Percentiles rank a stretch among this genome's conserved stretches.
phyloP scores from a whole-genome alignment of 1,140 invertebrate species.

The Cydia amplana region DNA sequence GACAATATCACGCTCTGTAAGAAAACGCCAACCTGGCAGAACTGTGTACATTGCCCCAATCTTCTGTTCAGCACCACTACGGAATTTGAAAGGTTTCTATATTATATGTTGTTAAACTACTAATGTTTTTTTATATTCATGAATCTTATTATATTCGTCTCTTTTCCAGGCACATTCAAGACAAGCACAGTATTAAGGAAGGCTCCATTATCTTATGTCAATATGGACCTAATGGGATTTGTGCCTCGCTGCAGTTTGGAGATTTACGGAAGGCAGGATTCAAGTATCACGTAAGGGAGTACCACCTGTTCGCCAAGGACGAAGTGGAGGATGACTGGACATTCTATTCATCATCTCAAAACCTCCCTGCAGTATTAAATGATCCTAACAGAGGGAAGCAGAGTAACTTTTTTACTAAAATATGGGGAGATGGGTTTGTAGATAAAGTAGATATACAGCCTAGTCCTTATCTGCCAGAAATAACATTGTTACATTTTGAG shows the following conservation, averaged over 20 bases:
- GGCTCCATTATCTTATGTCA: constrained; percentile 93
- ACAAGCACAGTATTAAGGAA: constrained; percentile 91
- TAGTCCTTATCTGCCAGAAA: constrained; percentile 90
- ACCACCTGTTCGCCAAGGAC: constrained; percentile 85
- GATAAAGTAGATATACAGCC: constrained; percentile 88
- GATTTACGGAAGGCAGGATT: constrained; percentile 94
- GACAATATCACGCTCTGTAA: constrained; percentile 57
- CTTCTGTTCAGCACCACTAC: constrained; percentile 75
- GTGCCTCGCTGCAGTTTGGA: constrained; percentile 91
- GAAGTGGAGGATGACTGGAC: constrained; percentile 84
- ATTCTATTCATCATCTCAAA: constrained; percentile 92
- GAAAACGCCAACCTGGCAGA: constrained; percentile 77
- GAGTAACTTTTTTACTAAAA: constrained; percentile 97
- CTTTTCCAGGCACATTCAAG: constrained; percentile 86
- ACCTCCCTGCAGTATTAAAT: constrained; percentile 97
- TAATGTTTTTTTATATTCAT: neutral
- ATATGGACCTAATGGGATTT: constrained; percentile 94
- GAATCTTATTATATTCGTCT: constrained; percentile 35
- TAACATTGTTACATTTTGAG: constrained; percentile 92
- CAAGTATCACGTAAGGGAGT: constrained; percentile 90
- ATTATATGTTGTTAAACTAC: constrained; percentile 7
- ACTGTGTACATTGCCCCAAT: constrained; percentile 80
- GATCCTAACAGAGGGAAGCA: constrained; percentile 95
- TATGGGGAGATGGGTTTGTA: constrained; percentile 97
- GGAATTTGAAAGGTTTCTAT: constrained; percentile 79